Percentiles rank a stretch among this genome's conserved stretches.
phyloP scores from a whole-genome alignment of 1,140 invertebrate genomes.

The Cydia amplana region DNA sequence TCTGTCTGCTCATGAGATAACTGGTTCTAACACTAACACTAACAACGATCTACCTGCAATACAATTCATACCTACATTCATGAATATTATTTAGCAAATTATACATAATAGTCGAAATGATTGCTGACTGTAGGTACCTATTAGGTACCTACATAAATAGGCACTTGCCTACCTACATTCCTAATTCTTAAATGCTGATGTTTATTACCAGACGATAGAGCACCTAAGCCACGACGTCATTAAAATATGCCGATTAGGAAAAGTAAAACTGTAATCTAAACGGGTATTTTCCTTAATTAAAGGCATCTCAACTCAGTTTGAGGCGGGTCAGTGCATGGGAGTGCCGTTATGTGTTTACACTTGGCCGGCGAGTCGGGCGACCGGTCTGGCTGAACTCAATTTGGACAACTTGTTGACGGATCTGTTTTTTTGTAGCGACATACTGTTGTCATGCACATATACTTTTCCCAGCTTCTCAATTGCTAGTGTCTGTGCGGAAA shows the following conservation, averaged over 20 bases:
- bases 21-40: background rate
- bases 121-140: background rate
- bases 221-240: background rate
- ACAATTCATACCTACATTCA: background rate
- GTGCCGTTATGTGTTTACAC: conserved; percentile 28
- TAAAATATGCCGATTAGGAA: background rate
- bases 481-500: no score
- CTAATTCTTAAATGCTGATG: no score
- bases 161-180: no score
- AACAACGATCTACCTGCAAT: background rate
- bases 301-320: background rate
- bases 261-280: conserved; percentile 1
- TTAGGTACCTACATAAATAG: no score
- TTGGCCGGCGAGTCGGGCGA: background rate
- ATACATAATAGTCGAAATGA: background rate
- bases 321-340: conserved; percentile 17
- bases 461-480: background rate
- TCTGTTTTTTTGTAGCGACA: conserved; percentile 24
- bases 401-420: conserved; percentile 20
- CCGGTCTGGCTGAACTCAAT: conserved; percentile 21
- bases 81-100: background rate
- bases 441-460: background rate
- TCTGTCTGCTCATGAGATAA: background rate
- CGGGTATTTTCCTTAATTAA: conserved; percentile 15
- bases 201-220: no score